Evolutionary conservation across 2,888 invertebrate species (phyloP), one percentile per base, ranked within the genome.

Genomic region (Fissipunctia ypsillon): DNA sequence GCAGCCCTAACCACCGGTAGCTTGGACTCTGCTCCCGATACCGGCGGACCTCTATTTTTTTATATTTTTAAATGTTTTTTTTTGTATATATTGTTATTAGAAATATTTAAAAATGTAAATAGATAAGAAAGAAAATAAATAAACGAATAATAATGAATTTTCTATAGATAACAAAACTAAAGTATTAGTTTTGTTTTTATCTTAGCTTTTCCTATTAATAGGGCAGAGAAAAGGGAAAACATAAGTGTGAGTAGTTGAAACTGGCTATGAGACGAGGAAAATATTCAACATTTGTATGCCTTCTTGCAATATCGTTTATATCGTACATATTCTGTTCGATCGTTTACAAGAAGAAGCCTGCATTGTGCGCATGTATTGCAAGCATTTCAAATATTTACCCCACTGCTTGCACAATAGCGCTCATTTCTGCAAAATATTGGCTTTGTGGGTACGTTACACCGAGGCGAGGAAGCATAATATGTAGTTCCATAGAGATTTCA

Each of bases 341-440:
- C 41, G 35, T 63, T n/a, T 52, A 48, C 54, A 73, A 48, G 50
- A 12, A 69, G 69, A 63, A 54, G 28, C 25, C 63, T 72, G 74
- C 74, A 76, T 65, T 65, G 73, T 73, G 38, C 68, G 73, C 41
- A 45, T 22, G 52, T 73, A 76, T 59, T 84, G 76, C 84, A 70
- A 76, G 25, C 57, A 75, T 74, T 73, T 82, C 59, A 82, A 84
- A 84, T 82, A 85, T 85, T 79, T 70, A 82, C 69, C 52, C 14
- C n/a, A 16, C 7, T 50, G 9, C 57, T 65, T 67, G 67, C 71
- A 72, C 71, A 78, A 76, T 64, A 57, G 73, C 56, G 31, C 14
- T 56, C 22, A 54, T 69, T 75, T 52, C 54, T 52, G 50, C 16
- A 41, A 63, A 65, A 70, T 66, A 45, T 38, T 16, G 0, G 41